Base-by-base conservation (phyloP, 2,888 invertebrate species). In the Patella pellucida region DNA sequence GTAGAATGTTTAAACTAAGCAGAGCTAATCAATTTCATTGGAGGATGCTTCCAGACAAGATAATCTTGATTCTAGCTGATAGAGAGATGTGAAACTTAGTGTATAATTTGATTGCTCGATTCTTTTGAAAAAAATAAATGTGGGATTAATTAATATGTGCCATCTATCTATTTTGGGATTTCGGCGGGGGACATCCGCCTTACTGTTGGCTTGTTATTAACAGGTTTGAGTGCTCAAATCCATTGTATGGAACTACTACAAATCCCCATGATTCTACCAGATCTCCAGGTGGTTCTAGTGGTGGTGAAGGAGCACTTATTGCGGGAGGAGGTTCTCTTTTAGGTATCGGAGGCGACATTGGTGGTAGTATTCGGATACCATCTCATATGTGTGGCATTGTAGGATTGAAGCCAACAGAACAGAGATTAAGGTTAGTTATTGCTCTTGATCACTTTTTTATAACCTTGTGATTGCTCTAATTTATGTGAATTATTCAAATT, bases 361-460 rank as follows among this genome's bases (percentile, higher is more conserved):
- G 91, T 4, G 92, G 92, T 67, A 92, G 92, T 74, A 88, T 92
- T 31, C 86, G 92, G 15, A 90, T 92, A 62, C 92, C 92, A 0
- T 88, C 91, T n/a, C 85, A 89, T 77, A 90, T 92, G 83, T 92
- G 92, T 86, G 93, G 93, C 0, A 86, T 90, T 41, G 90, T 86
- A 73, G 90, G 91, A 9, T 80, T 92, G 14, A 92, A 92, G 80
- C 90, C 92, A 5, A 91, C 92, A 3, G 31, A 74, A 7, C 85
- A 85, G 68, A 85, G 92, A 76, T 62, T 92, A 7, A 89, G 90
- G 86, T 86, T 82, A 69, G 56, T 71, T 69, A 14, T 52, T 54
- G 4, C 27, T 0, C 69, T 7, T 51, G 11, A 31, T 14, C 16
- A 16, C 11, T 16, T 4, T n/a, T 3, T 19, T n/a, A n/a, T 31